Conservation (phyloP, 2,888 invertebrate species). For the Polietes domitor region DNA sequence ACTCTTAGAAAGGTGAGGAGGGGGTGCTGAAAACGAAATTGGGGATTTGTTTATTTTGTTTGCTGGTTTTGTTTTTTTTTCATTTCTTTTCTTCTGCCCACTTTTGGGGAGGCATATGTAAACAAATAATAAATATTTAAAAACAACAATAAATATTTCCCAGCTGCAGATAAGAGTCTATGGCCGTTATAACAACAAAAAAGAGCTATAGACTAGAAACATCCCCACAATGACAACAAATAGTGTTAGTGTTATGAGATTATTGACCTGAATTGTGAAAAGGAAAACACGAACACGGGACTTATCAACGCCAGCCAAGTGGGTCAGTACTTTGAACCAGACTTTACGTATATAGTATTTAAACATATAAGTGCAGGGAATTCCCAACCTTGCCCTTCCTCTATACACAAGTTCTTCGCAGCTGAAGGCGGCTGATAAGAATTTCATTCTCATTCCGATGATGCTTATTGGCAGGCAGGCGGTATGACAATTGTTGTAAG, state of each 20-base stretch:
- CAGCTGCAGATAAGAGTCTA: neutral
- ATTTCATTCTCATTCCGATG: neutral
- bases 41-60: neutral
- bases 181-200: slow-evolving; percentile 4
- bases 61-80: neutral
- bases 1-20: neutral
- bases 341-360: neutral
- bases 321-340: slow-evolving; percentile 47
- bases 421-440: slow-evolving; percentile 43
- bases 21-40: neutral
- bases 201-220: neutral
- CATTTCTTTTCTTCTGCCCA: neutral
- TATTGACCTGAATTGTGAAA: slow-evolving; percentile 62
- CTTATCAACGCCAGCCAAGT: slow-evolving; percentile 35
- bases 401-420: neutral
- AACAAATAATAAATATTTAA: slow-evolving; percentile 29
- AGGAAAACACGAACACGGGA: slow-evolving; percentile 51
- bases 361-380: slow-evolving; percentile 47
- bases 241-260: slow-evolving; percentile 3
- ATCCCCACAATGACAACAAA: neutral
- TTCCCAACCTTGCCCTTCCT: slow-evolving; percentile 62
- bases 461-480: neutral
- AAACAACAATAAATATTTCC: slow-evolving; percentile 14
- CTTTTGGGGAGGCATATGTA: neutral
- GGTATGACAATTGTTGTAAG: neutral